A percentile compares a stretch with the other conserved stretches of the same genome.
These are phyloP conservation scores for Archaeoteleia sp. DNA, from an alignment of 2,888 invertebrate genomes.

Conservation along the genomic window DNA sequence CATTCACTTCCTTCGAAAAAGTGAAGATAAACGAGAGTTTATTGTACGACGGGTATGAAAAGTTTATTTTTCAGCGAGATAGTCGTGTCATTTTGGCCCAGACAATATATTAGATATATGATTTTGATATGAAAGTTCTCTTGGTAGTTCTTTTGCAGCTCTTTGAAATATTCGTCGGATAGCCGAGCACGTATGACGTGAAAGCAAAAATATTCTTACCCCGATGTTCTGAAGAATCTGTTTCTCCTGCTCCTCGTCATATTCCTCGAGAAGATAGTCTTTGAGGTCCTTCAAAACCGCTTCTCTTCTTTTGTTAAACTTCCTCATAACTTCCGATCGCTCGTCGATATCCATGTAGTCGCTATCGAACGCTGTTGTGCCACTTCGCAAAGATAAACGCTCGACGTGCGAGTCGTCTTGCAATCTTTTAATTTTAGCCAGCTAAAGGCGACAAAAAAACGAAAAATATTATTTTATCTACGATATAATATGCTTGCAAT, in stretches of 20 bases:
- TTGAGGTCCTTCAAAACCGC: conserved; percentile 56
- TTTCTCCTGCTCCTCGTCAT: conserved; percentile 56
- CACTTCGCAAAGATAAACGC: conserved; percentile 29
- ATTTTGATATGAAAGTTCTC: conserved; percentile 11
- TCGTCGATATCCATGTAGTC: conserved; percentile 50
- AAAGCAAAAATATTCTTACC: conserved; percentile 55
- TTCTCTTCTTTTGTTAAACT: conserved; percentile 62
- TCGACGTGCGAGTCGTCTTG: conserved; percentile 17
- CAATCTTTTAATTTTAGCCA: conserved; percentile 28
- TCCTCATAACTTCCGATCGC: conserved; percentile 54
- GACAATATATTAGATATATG: too few species aligned
- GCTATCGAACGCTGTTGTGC: conserved; percentile 18
- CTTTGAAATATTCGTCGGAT: conserved; percentile 1
- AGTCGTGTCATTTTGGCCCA: too few species aligned
- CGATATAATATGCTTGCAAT: too few species aligned
- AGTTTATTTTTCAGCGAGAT: too few species aligned
- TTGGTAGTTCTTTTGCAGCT: conserved; percentile 4
- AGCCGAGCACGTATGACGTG: conserved; percentile 8
- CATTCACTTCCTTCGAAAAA: too few species aligned
- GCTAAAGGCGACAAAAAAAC: conserved; percentile 13
- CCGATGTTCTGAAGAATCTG: conserved; percentile 59
- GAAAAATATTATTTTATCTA: too few species aligned
- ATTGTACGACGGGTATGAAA: too few species aligned
- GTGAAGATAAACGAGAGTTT: too few species aligned
- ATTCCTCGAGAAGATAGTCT: conserved; percentile 57